A percentile compares a stretch with the other conserved stretches of the same genome.
These are phyloP conservation scores for Ceratina calcarata DNA, from an alignment of 1,140 invertebrate species.

Conservation along the genomic window DNA sequence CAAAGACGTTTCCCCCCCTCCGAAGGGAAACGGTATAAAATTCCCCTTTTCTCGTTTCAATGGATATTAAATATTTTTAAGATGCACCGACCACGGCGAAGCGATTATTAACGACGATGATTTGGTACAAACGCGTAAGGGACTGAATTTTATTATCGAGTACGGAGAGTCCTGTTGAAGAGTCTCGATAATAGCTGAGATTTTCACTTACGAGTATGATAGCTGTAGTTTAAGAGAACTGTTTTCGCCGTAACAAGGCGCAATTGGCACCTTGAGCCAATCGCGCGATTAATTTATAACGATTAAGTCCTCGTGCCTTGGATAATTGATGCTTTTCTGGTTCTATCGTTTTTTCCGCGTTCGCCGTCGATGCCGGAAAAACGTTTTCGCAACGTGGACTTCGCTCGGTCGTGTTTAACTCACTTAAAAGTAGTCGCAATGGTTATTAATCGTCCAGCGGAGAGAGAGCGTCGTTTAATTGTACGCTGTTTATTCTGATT, in stretches of 20 bases:
- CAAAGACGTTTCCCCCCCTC: conserved; percentile 6
- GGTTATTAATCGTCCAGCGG: conserved; percentile 59
- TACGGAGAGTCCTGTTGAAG: too few species aligned
- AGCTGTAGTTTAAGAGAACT: too few species aligned
- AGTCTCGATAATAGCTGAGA: too few species aligned
- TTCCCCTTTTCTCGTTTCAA: neutral
- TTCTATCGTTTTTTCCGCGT: conserved; percentile 10
- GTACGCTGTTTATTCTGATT: conserved; percentile 39
- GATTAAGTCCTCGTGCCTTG: neutral
- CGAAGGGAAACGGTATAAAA: neutral
- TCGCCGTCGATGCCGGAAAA: conserved; percentile 28
- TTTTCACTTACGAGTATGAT: too few species aligned
- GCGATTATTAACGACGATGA: too few species aligned
- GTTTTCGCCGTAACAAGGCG: neutral
- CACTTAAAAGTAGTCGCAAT: conserved; percentile 59
- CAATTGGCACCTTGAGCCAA: neutral
- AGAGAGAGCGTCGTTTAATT: conserved; percentile 44
- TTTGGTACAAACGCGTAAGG: too few species aligned
- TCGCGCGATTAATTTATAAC: neutral
- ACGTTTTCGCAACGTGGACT: conserved; percentile 24
- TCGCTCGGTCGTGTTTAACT: conserved; percentile 50
- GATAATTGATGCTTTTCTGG: neutral
- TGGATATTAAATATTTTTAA: too few species aligned
- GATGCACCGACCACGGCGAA: too few species aligned
- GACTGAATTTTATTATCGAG: too few species aligned